phyloP scores from a whole-genome alignment of 2,888 invertebrate genomes.

The Ochropleura leucogaster region DNA sequence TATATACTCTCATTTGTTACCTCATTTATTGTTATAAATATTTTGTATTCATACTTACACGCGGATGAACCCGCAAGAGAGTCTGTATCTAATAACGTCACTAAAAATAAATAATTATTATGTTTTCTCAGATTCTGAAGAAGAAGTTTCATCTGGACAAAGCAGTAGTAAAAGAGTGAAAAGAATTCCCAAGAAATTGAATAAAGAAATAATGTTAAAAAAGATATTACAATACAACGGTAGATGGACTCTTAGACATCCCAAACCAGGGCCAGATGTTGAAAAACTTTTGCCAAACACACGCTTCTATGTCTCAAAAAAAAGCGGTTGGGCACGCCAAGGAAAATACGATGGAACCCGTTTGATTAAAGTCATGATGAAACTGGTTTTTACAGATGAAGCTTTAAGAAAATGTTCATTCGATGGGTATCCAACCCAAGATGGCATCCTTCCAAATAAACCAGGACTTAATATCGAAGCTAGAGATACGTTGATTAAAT shows the following conservation, averaged over 20 bases:
- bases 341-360: too few relatives aligned
- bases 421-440: neutral
- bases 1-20: neutral
- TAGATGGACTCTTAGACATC: conserved; percentile 2
- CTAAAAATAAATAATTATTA: neutral
- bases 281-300: conserved; percentile 9
- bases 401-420: neutral
- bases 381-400: conserved; percentile 1
- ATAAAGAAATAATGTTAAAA: neutral
- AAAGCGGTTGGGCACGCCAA: neutral
- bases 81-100: neutral
- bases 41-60: neutral
- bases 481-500: neutral
- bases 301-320: conserved; percentile 5
- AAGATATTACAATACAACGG: neutral
- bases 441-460: neutral
- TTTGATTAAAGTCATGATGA: conserved; percentile 1
- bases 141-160: neutral
- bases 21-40: neutral
- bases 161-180: neutral
- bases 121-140: neutral
- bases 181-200: neutral
- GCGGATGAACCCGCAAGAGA: neutral
- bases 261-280: neutral
- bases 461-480: conserved; percentile 6